Evolutionary conservation across 2,797 vertebrate genomes (phyloP).

Genomic region (Sebastes cheni): DNA sequence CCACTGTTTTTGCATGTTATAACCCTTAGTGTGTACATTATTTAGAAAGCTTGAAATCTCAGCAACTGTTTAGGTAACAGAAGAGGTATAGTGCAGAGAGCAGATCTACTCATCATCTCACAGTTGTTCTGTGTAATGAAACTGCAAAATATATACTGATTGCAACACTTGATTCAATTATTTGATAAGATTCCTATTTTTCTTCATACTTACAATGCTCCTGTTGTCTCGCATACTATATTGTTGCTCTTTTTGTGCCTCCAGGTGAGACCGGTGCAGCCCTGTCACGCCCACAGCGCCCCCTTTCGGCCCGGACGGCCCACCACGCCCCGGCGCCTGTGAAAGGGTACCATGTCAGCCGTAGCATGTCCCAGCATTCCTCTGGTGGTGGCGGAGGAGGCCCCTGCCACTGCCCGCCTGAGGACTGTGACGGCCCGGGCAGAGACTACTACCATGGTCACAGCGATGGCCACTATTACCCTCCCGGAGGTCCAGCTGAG

Average conservation of each 20-base stretch:
- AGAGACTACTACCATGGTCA: constrained; percentile 85
- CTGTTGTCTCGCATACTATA: not conserved
- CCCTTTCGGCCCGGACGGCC: constrained; percentile 87
- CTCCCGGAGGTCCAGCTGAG: constrained; percentile 84
- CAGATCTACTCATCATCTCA: not conserved
- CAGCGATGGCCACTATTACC: constrained; percentile 87
- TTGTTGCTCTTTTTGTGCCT: constrained; percentile 20
- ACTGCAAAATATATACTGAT: not conserved
- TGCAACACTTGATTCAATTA: constrained; percentile 27
- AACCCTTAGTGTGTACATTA: not conserved
- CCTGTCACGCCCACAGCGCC: constrained; percentile 87
- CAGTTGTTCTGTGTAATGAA: constrained; percentile 1
- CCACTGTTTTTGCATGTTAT: not conserved
- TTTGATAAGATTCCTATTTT: constrained; percentile 17
- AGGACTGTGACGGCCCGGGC: constrained; percentile 84
- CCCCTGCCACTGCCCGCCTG: constrained; percentile 90
- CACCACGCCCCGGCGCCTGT: constrained; percentile 87
- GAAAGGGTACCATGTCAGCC: constrained; percentile 97
- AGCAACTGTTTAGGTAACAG: not conserved
- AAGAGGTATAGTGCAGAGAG: not conserved
- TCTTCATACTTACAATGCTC: not conserved
- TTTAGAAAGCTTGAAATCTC: not conserved
- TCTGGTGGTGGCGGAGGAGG: constrained; percentile 80
- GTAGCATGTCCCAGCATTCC: constrained; percentile 92
- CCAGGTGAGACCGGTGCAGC: constrained; percentile 85